Conservation (phyloP, 2,888 invertebrate species). For the Fabriciana adippe region DNA sequence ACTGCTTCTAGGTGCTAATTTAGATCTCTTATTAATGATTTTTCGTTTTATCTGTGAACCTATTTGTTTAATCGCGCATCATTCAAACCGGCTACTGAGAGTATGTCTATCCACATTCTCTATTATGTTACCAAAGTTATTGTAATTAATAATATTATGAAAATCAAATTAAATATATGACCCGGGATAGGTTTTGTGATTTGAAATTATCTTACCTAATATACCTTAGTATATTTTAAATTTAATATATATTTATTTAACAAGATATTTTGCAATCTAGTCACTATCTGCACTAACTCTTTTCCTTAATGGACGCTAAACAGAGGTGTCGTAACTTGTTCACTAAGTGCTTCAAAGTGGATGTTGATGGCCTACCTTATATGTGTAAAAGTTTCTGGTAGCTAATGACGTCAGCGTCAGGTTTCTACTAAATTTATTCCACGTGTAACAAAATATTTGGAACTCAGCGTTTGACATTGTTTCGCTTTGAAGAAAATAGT, state of each 20-base stretch:
- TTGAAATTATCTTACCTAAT: too few relatives aligned
- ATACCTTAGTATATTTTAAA: too few relatives aligned
- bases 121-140: too few relatives aligned
- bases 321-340: conserved; percentile 27
- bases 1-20: too few relatives aligned
- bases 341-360: conserved; percentile 25
- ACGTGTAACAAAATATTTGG: conserved; percentile 1
- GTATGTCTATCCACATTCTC: too few relatives aligned
- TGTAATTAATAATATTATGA: too few relatives aligned
- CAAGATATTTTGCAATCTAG: conserved; percentile 3
- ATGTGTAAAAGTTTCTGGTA: conserved; percentile 28
- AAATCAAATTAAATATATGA: too few relatives aligned
- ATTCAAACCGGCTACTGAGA: too few relatives aligned
- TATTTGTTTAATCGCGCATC: too few relatives aligned
- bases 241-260: background rate
- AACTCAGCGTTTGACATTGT: background rate
- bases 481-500: background rate
- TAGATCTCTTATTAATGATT: too few relatives aligned
- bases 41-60: too few relatives aligned
- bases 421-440: conserved; percentile 9
- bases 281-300: conserved; percentile 15
- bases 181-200: too few relatives aligned
- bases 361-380: conserved; percentile 23
- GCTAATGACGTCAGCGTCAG: conserved; percentile 19
- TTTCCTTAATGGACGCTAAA: conserved; percentile 24